phyloP scores from a whole-genome alignment of 2,797 vertebrate genomes.

The Siniperca scherzeri region DNA sequence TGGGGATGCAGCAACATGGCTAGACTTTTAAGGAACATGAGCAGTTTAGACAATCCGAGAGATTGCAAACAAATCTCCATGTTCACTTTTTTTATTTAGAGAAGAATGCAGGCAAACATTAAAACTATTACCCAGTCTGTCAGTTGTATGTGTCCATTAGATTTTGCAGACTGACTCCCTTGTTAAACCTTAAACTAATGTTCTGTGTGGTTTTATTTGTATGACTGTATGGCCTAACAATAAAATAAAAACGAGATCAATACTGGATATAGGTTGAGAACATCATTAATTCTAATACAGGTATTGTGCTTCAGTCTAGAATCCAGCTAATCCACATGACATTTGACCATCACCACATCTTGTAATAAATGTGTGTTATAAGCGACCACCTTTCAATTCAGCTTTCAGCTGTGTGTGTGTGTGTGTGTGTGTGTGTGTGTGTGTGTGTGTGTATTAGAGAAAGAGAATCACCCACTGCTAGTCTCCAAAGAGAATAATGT shows the following conservation, averaged over 20 bases:
- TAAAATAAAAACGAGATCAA: neutral
- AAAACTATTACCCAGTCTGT: neutral
- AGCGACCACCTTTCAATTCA: neutral
- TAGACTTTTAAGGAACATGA: neutral
- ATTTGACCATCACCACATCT: constrained; percentile 35
- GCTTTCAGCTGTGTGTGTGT: neutral
- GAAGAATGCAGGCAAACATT: no score
- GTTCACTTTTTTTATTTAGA: neutral
- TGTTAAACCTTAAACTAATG: no score
- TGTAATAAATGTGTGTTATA: neutral
- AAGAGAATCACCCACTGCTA: constrained; percentile 50
- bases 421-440: constrained; percentile 13
- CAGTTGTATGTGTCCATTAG: no score
- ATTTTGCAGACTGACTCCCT: no score
- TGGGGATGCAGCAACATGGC: neutral
- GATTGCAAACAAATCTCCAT: neutral
- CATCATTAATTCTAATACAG: neutral
- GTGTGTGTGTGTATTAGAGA: constrained; percentile 17
- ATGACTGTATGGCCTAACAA: neutral
- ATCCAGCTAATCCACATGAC: neutral
- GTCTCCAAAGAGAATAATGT: constrained; percentile 63
- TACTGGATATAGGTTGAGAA: neutral
- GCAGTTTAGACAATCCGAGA: no score
- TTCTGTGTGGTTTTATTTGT: constrained; percentile 2
- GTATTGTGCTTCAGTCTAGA: neutral